Evolutionary conservation across 2,113 vertebrate genomes (phyloP), one percentile per base, ranked within the genome.

Genomic region (Tragelaphus imberbis): DNA sequence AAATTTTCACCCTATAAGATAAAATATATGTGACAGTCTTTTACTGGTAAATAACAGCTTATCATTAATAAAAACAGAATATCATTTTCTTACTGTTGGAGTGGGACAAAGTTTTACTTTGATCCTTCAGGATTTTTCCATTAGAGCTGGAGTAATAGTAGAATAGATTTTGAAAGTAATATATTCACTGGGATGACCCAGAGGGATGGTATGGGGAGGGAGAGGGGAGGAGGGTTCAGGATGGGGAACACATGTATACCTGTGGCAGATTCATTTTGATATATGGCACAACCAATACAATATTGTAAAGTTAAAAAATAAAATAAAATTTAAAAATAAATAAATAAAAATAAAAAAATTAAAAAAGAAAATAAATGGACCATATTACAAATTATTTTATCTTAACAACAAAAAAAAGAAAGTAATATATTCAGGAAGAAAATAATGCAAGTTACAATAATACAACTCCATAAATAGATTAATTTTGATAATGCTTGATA

Each of bases 21-120:
- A 97, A 96, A 98, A 98, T 90, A 97, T 97, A 96, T 53, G 77
- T 71, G 71, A 58, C 92, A 95, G 40, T 23, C 53, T 98, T 98
- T 97, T 84, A 71, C 55, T 96, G 82, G 49, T 96, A 98, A 96
- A 92, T 23, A 97, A 94, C 98, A 97, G 40, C 96, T 97, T 98
- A 68, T 88, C 97, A 96, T 27, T 44, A 77, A 27, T 44, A 96
- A 97, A 80, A 85, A 79, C 80, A 88, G 47, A 95, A 82, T 90
- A 40, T 15, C 4, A 44, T 88, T 91, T 58, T 71, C 44, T 88
- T 56, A 44, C 51, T 97, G 95, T 96, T 93, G 19, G 80, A 61
- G 16, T 95, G 44, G 11, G 30, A 84, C 10, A 79, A 82, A 71
- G 44, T 89, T 97, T 95, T 94, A 93, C 36, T 85, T 96, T 88